Conservation (phyloP, 2,888 invertebrate species). For the Hirtodrosophila histrioides region DNA sequence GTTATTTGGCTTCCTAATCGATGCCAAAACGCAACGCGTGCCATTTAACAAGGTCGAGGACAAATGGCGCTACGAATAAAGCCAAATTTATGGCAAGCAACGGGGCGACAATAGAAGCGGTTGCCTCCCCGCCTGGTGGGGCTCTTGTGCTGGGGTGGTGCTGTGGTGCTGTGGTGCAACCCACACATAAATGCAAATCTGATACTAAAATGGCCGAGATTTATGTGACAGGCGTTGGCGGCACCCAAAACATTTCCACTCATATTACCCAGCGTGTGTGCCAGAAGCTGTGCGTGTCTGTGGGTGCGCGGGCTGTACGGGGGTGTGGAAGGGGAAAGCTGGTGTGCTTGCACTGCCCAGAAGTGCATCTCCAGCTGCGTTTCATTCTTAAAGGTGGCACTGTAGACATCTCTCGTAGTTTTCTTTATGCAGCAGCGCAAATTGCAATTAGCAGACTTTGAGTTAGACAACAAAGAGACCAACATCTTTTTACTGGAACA, state of each 20-base stretch:
- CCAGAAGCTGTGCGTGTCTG: background rate
- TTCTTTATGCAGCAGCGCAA: constrained; percentile 6
- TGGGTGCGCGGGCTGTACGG: background rate
- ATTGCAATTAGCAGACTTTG: constrained; percentile 35
- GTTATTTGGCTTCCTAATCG: constrained; percentile 66
- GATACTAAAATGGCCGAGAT: constrained; percentile 66
- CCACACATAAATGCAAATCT: constrained; percentile 55
- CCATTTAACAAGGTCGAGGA: constrained; percentile 71
- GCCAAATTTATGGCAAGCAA: constrained; percentile 66
- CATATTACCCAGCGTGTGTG: constrained; percentile 6
- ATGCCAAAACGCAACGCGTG: constrained; percentile 58
- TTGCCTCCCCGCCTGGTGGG: background rate
- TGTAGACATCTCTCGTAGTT: constrained; percentile 20
- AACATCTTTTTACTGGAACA: constrained; percentile 2
- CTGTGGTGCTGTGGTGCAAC: constrained; percentile 22
- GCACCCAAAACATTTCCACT: constrained; percentile 41
- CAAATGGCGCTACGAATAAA: constrained; percentile 34
- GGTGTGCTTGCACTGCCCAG: constrained; percentile 17
- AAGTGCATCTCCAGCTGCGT: constrained; percentile 44
- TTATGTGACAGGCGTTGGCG: constrained; percentile 56
- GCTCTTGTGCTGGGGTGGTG: constrained; percentile 1
- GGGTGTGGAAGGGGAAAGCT: background rate
- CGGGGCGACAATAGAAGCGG: constrained; percentile 28
- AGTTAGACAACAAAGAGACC: constrained; percentile 20
- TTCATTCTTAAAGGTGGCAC: constrained; percentile 34